Percentiles rank a stretch among this genome's conserved stretches.
Conservation (phyloP, 2,888 invertebrate genomes). For the Orgyia antiqua region DNA sequence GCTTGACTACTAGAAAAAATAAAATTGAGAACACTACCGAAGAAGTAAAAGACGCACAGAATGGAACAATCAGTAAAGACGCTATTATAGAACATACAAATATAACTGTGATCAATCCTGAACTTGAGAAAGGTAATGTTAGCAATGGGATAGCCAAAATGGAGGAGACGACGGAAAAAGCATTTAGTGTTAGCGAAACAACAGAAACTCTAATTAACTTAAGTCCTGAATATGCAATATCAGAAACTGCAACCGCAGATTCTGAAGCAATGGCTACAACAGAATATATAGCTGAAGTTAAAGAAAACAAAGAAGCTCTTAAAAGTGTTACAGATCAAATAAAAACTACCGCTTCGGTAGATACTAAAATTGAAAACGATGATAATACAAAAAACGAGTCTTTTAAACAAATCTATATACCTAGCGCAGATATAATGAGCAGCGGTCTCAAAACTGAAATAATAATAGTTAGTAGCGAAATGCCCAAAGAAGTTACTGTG, state of each 20-base stretch:
- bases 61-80: constrained; percentile 4
- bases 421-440: constrained; percentile 11
- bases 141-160: not conserved
- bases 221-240: not conserved
- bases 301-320: too few species aligned
- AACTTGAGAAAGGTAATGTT: not conserved
- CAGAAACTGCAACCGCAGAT: not conserved
- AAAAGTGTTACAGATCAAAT: not conserved
- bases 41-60: constrained; percentile 7
- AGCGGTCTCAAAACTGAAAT: constrained; percentile 22
- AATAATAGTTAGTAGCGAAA: constrained; percentile 16
- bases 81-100: constrained; percentile 1
- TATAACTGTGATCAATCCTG: not conserved
- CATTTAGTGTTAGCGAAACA: not conserved
- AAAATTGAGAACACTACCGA: constrained; percentile 17
- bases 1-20: constrained; percentile 12
- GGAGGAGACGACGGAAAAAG: not conserved
- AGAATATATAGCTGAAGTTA: not conserved
- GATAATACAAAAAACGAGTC: constrained; percentile 7
- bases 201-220: too few species aligned
- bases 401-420: constrained; percentile 19
- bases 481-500: constrained; percentile 7
- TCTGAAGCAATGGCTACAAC: not conserved
- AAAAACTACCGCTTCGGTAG: not conserved
- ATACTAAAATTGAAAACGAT: not conserved